Conservation (phyloP, 2,888 invertebrate genomes). For the Spodoptera picta region DNA sequence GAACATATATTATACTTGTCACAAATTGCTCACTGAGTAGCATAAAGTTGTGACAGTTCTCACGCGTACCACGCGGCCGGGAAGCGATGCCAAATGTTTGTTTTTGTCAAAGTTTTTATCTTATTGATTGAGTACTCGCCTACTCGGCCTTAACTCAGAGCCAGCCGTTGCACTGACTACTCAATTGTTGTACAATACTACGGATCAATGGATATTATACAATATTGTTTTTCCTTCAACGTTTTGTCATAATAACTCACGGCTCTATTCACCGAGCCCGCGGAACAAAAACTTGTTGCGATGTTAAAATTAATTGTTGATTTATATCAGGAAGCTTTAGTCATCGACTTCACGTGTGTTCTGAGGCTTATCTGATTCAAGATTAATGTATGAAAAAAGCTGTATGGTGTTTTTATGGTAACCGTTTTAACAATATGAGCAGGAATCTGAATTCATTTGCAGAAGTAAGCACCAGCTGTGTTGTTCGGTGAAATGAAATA, state of each 20-base stretch:
- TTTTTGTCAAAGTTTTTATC: constrained; percentile 57
- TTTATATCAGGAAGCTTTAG: constrained; percentile 76
- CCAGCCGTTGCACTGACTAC: constrained; percentile 65
- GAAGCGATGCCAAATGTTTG: constrained; percentile 48
- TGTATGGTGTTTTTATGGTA: constrained; percentile 23
- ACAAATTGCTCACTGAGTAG: constrained; percentile 20
- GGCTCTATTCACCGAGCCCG: constrained; percentile 64
- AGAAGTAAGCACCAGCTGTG: not conserved
- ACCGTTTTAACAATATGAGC: constrained; percentile 2
- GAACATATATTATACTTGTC: constrained; percentile 20
- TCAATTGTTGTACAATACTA: constrained; percentile 57
- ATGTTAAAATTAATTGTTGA: constrained; percentile 78
- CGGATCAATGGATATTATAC: constrained; percentile 63
- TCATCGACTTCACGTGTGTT: constrained; percentile 57
- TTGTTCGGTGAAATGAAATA: no score
- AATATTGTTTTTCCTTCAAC: constrained; percentile 62
- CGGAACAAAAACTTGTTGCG: constrained; percentile 69
- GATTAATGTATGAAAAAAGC: constrained; percentile 44
- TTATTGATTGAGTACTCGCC: constrained; percentile 59
- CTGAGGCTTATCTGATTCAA: constrained; percentile 40
- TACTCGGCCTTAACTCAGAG: constrained; percentile 67
- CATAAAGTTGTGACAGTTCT: constrained; percentile 55
- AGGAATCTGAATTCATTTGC: constrained; percentile 19
- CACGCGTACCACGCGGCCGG: constrained; percentile 47
- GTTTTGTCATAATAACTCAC: constrained; percentile 63